A percentile compares a stretch with the other conserved stretches of the same genome.
Conservation (phyloP, 2,888 invertebrate genomes). For the Plemyria rubiginata region DNA sequence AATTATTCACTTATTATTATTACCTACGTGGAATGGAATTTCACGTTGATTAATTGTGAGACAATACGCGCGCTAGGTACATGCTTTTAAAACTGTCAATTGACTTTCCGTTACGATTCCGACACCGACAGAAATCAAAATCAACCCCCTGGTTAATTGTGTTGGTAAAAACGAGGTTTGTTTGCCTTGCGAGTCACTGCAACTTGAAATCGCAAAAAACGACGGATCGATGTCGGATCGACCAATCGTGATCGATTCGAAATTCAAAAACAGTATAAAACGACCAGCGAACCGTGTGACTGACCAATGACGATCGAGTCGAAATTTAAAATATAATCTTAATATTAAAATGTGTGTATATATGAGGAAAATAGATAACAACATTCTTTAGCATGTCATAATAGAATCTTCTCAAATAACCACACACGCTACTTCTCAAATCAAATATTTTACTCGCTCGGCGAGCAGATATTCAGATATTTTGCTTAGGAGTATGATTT, state of each 20-base stretch:
- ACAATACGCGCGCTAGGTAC: no score
- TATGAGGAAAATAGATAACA: no score
- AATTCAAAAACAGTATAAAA: not conserved
- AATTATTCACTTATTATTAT: no score
- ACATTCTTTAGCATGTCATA: no score
- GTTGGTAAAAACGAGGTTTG: not conserved
- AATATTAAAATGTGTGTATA: no score
- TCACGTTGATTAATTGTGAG: no score
- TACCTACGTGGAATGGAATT: no score
- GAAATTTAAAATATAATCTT: not conserved
- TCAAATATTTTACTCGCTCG: not conserved
- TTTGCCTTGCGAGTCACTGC: no score
- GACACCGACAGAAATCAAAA: no score
- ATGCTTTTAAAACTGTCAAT: no score
- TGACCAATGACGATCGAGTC: not conserved
- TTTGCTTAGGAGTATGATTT: slow-evolving; percentile 39
- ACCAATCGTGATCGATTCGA: not conserved
- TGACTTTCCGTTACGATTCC: no score
- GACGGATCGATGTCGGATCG: not conserved
- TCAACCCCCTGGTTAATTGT: not conserved
- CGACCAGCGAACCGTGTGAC: not conserved
- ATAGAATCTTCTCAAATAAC: not conserved
- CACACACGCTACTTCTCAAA: not conserved
- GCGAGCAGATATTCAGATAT: slow-evolving; percentile 1
- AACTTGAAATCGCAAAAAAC: not conserved